A percentile compares a stretch with the other conserved stretches of the same genome.
Conservation (phyloP, 2,797 vertebrate species). For the Pachyuromys duprasi region DNA sequence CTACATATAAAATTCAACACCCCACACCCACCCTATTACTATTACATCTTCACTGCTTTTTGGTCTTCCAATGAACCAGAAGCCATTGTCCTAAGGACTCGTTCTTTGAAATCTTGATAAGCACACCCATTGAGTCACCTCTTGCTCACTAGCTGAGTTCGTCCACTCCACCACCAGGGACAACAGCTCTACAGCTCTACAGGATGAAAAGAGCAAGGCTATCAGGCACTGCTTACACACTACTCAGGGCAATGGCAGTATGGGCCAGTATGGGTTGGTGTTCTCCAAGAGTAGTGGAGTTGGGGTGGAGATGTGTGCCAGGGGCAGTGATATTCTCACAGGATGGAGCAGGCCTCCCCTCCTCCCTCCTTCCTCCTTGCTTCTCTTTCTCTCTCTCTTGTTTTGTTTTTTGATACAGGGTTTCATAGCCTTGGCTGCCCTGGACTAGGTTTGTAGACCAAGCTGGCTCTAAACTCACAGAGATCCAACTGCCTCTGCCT, state of each 20-base stretch:
- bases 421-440: too few relatives aligned
- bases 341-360: background rate
- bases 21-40: too few relatives aligned
- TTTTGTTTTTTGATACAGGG: too few relatives aligned
- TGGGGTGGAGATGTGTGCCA: background rate
- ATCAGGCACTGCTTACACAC: background rate
- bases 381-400: too few relatives aligned
- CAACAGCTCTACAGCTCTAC: background rate
- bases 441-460: too few relatives aligned
- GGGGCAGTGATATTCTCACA: background rate
- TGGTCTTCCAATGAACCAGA: background rate
- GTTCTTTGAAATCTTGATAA: background rate
- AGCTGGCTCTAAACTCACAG: too few relatives aligned
- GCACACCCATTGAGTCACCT: background rate
- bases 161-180: background rate
- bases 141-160: background rate
- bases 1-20: background rate
- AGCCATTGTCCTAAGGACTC: background rate
- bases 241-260: background rate
- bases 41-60: too few relatives aligned
- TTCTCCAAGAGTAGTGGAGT: background rate
- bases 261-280: rapidly evolving
- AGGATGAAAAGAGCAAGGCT: background rate
- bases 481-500: too few relatives aligned
- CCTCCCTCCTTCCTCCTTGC: background rate